Evolutionary conservation across 1,140 invertebrate genomes (phyloP), one percentile per base, ranked within the genome.

Genomic region (Arctopsyche grandis): DNA sequence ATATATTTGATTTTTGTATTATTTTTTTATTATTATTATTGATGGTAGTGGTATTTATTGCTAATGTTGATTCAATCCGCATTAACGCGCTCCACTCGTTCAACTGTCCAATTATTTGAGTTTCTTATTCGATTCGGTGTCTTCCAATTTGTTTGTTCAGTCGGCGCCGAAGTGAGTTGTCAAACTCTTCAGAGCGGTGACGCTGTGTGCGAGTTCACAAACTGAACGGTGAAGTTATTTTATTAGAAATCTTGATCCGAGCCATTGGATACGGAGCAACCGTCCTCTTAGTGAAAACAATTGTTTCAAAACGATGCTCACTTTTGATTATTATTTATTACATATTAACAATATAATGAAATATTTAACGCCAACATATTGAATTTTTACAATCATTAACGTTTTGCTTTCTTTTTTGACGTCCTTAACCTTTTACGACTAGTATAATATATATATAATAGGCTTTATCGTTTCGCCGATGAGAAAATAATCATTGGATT

Each of bases 201-300:
- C n/a, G n/a, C n/a, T n/a, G n/a, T n/a, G n/a, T n/a, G n/a, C n/a
- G n/a, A n/a, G n/a, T n/a, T n/a, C n/a, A n/a, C n/a, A n/a, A n/a
- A n/a, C n/a, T n/a, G n/a, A n/a, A n/a, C n/a, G n/a, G n/a, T n/a
- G n/a, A n/a, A 14, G 10, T 52, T 52, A 16, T 52, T 66, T 26
- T 66, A 22, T 26, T 12, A 26, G 14, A 66, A 66, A 66, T 79
- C 69, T 75, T 44, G 78, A 75, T 82, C 81, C 81, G 81, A 82
- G 81, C 81, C 81, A 80, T 73, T 78, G 81, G 69, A 80, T 80
- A 66, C 75, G 77, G 81, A 82, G 81, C 78, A 71, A 77, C 79
- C 81, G 81, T 82, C 81, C 81, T 79, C 77, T 43, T 44, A 77
- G 56, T 66, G 75, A 66, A 79, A 77, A 63, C 14, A 77, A 79